Base-by-base conservation (phyloP, 1,140 invertebrate species). In the Drosophila albomicans region DNA sequence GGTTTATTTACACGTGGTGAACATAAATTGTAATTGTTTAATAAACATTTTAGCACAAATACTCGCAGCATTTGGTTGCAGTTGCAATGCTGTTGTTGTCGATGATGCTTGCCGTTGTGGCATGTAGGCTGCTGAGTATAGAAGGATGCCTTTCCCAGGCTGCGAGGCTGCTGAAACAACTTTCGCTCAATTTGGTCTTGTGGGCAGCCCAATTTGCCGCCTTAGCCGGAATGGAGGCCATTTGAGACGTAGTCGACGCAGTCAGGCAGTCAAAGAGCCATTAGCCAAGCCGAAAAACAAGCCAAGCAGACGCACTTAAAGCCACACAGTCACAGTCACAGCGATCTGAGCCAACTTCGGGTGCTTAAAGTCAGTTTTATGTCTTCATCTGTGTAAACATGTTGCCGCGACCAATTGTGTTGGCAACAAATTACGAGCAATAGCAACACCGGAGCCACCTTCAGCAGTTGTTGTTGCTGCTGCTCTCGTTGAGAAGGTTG, bases 1-100 rank as follows among this genome's bases (percentile, higher is more conserved):
- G 86, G 90, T 91, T 91, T 91, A 91, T 91, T 91, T 91, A 91
- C 82, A 89, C 82, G 85, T 87, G 82, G 69, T 82, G 70, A 69
- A 78, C 88, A 90, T 91, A 91, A 91, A 90, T 81, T 75, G 78
- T 67, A 75, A 75, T 75, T 71, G 69, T 65, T 76, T 76, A 65
- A 72, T 76, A 65, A 71, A 76, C 61, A 77, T 70, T 57, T 66
- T 66, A 66, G 52, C 69, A 58, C 73, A 74, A 65, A 66, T 72
- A 54, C 62, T 45, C 48, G 20, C 35, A 38, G 15, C 46, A 20
- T 30, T 58, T 48, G 10, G 10, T 13, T 54, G 49, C 30, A 15
- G 41, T 25, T 20, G 35, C 30, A 28, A 65, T 46, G 30, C 48
- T 25, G 28, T 28, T 16, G 46, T 28, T 20, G 35, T n/a, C 11